A percentile compares a stretch with the other conserved stretches of the same genome.
These are phyloP conservation scores for Tarsius wallacei DNA, from an alignment of 2,797 vertebrate genomes.

Conservation along the genomic window DNA sequence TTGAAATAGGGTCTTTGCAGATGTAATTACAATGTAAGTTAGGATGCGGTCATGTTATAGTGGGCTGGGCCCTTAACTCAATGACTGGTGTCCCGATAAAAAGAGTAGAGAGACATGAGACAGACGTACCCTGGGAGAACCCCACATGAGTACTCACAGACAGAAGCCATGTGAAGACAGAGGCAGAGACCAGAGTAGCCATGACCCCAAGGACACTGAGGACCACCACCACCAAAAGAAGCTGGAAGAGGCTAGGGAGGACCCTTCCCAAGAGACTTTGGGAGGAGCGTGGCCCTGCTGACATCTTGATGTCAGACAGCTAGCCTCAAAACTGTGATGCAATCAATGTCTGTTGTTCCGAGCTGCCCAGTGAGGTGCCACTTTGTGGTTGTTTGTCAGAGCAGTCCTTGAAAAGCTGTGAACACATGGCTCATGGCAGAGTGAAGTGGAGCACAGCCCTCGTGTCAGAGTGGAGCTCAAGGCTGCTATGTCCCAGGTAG, in stretches of 20 bases:
- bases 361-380: neutral
- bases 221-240: neutral
- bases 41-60: neutral
- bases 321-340: neutral
- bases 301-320: neutral
- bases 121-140: neutral
- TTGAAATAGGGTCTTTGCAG: slow-evolving; percentile 21
- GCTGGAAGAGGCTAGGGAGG: neutral
- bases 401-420: neutral
- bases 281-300: neutral
- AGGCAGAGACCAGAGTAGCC: accelerated
- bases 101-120: neutral
- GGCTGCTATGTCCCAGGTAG: neutral
- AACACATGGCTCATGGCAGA: no score
- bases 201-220: neutral
- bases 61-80: neutral
- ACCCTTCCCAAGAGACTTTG: neutral
- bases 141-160: neutral
- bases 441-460: neutral
- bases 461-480: neutral
- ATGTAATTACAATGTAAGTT: neutral
- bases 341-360: neutral
- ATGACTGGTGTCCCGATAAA: neutral
- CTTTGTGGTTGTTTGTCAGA: neutral
- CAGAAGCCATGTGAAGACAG: accelerated